phyloP scores from a whole-genome alignment of 2,797 vertebrate species.

The Crax fasciolata region DNA sequence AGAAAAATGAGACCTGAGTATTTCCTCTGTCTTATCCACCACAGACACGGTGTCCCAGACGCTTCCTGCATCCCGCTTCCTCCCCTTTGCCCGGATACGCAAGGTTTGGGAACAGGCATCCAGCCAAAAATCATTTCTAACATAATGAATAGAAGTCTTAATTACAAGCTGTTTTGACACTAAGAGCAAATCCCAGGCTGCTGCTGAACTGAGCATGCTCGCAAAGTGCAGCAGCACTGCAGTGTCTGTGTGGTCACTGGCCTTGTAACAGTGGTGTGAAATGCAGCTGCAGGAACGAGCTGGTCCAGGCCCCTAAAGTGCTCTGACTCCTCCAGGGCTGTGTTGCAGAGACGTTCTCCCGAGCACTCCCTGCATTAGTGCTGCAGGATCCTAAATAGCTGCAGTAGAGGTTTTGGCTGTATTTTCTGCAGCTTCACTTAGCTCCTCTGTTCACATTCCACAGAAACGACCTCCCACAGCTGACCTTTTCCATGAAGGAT shows the following conservation, averaged over 20 bases:
- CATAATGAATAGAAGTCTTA: conserved; percentile 17
- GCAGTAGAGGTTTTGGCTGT: not conserved
- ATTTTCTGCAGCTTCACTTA: not conserved
- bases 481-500: not conserved
- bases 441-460: not conserved
- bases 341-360: not conserved
- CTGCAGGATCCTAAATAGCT: too few species aligned
- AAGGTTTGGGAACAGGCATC: conserved; percentile 34
- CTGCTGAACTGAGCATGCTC: not conserved
- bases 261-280: not conserved
- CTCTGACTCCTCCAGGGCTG: not conserved
- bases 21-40: conserved; percentile 55
- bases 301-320: not conserved
- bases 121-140: conserved; percentile 42
- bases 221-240: accelerated
- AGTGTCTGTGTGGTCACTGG: accelerated
- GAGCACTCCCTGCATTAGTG: not conserved
- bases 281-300: not conserved
- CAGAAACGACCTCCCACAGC: not conserved
- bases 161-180: conserved; percentile 19
- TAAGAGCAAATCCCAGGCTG: conserved; percentile 1
- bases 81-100: not conserved
- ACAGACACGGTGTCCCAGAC: conserved; percentile 64
- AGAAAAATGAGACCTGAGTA: conserved; percentile 28
- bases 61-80: conserved; percentile 67